phyloP scores from a whole-genome alignment of 1,140 invertebrate genomes.

The Batillaria attramentaria region DNA sequence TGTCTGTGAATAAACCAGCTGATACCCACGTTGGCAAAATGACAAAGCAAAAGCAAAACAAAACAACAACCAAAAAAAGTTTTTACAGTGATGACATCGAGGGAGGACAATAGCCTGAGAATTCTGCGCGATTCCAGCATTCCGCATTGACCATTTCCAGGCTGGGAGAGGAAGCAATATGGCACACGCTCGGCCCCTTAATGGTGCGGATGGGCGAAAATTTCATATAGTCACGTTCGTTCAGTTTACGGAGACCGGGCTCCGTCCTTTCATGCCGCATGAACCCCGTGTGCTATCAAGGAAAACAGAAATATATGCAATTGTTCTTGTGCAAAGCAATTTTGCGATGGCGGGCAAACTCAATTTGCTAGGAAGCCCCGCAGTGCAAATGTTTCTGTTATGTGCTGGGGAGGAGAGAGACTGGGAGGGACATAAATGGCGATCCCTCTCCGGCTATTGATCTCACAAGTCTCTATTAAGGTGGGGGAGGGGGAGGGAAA shows the following conservation, averaged over 20 bases:
- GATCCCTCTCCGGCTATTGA: slow-evolving; percentile 7
- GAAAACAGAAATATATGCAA: slow-evolving; percentile 13
- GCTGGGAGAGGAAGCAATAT: too few relatives aligned
- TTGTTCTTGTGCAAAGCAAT: slow-evolving; percentile 27
- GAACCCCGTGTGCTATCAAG: neutral
- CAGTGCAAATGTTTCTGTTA: slow-evolving; percentile 20
- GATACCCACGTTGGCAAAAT: too few relatives aligned
- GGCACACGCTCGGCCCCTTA: too few relatives aligned
- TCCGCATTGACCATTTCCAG: too few relatives aligned
- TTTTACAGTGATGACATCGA: too few relatives aligned
- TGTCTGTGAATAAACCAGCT: too few relatives aligned
- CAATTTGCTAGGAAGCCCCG: slow-evolving; percentile 16
- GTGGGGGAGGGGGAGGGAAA: neutral
- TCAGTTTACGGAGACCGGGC: slow-evolving; percentile 1
- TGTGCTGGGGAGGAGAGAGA: neutral
- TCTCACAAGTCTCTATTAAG: neutral
- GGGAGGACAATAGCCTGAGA: too few relatives aligned
- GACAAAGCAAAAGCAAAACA: too few relatives aligned
- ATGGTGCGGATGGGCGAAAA: neutral
- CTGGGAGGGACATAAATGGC: slow-evolving; percentile 2
- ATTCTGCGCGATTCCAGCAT: too few relatives aligned
- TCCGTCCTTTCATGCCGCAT: neutral
- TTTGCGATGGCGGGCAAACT: slow-evolving; percentile 20
- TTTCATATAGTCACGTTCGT: neutral
- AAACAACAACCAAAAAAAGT: too few relatives aligned